Percentiles rank a stretch among this genome's conserved stretches.
Conservation (phyloP, 2,113 vertebrate genomes). For the Vidua chalybeata region DNA sequence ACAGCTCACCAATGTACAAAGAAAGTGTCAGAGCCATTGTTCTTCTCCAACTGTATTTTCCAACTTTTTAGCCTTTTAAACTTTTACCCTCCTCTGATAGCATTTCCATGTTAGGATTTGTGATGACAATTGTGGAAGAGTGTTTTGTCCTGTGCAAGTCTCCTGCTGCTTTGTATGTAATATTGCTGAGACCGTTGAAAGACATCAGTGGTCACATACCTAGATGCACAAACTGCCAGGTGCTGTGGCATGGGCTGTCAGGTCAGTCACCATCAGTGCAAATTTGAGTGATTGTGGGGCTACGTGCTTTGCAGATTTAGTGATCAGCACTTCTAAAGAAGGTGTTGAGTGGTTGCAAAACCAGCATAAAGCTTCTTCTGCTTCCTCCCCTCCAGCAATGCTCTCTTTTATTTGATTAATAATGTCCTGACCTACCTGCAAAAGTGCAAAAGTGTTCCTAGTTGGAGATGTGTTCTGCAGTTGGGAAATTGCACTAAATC, state of each 20-base stretch:
- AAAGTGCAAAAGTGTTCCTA: neutral
- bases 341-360: neutral
- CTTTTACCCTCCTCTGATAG: neutral
- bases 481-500: neutral
- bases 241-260: neutral
- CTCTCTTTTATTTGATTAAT: neutral
- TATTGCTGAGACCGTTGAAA: neutral
- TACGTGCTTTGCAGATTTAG: neutral
- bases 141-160: neutral
- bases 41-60: neutral
- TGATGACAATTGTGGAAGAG: neutral
- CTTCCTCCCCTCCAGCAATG: neutral
- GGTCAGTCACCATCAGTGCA: fast-evolving
- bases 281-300: neutral
- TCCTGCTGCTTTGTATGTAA: neutral
- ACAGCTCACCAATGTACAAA: neutral
- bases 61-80: neutral
- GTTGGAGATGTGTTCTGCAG: neutral
- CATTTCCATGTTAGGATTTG: neutral
- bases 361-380: neutral
- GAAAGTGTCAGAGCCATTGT: neutral
- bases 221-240: neutral
- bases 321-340: neutral
- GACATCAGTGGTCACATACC: neutral
- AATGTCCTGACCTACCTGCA: neutral